Base-by-base conservation (phyloP, 2,888 invertebrate species). In the Miltochrista miniata region DNA sequence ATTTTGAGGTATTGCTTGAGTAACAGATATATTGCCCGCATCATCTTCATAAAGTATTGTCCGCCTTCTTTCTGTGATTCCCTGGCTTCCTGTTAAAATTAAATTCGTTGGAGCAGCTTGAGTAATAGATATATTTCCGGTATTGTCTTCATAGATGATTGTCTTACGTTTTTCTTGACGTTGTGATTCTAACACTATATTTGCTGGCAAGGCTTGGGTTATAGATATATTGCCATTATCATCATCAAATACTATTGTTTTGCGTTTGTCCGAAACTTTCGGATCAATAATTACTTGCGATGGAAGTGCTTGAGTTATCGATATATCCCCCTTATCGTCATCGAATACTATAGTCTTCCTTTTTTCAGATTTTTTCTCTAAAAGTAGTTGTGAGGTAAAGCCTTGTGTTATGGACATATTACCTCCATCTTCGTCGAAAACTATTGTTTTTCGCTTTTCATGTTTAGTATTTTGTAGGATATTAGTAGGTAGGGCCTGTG, bases 391-490 rank as follows among this genome's bases (percentile, higher is more conserved):
- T 0, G 54, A 45, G 14, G 70, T 60, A 30, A 73, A 24, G 0
- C 56, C 60, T 57, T 70, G 69, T 7, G 70, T 72, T n/a, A 71
- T 56, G 2, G 74, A 70, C 14, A 76, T 61, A 46, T 74, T 44
- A 2, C 43, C 59, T 10, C 31, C 29, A 14, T 55, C 29, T 14
- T 49, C 45, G 1, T 51, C 53, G 45, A 45, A 51, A 0, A 48
- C 35, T 7, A 51, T 41, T 8, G 48, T 56, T 8, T 33, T 52
- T 1, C 46, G 44, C 14, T 44, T 50, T 12, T 49, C 40, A n/a
- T 13, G n/a, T 14, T 35, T n/a, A 13, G 9, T 15, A 41, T 37
- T 41, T 45, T 31, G 52, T 10, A 70, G 44, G 2, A 72, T 54
- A 39, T 65, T 68, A 4, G 52, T 41, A 10, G 70, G 62, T 31